Evolutionary conservation across 1,140 invertebrate species (phyloP).

Genomic region (Meteorus sp.): DNA sequence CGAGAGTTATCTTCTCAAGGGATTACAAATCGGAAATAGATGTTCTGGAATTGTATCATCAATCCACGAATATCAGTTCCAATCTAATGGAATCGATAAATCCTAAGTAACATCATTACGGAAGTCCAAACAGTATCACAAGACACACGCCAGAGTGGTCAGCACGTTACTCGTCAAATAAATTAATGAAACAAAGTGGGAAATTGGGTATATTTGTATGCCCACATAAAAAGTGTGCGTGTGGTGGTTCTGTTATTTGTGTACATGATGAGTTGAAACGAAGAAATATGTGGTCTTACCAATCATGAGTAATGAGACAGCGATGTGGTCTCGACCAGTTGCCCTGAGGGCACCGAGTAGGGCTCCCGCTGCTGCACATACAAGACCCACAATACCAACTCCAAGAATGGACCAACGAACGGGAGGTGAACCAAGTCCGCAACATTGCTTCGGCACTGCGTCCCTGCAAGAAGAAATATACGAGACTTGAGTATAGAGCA

Average conservation of each 20-base stretch:
- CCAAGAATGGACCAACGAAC: constrained; percentile 58
- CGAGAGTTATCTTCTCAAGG: no score
- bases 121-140: no score
- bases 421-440: constrained; percentile 54
- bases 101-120: no score
- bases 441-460: constrained; percentile 57
- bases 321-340: constrained; percentile 56
- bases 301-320: constrained; percentile 56
- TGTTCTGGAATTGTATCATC: no score
- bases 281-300: constrained; percentile 39
- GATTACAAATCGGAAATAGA: no score
- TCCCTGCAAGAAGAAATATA: constrained; percentile 46
- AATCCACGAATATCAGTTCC: no score
- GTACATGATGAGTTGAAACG: neutral
- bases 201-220: no score
- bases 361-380: constrained; percentile 55
- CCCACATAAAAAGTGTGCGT: neutral
- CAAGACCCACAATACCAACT: constrained; percentile 54
- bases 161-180: no score
- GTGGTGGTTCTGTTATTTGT: neutral
- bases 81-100: no score
- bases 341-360: constrained; percentile 55
- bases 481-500: constrained; percentile 31
- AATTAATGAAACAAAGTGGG: no score
- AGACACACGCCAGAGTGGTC: no score